phyloP scores from a whole-genome alignment of 2,888 invertebrate genomes.

The Cephus runcator region DNA sequence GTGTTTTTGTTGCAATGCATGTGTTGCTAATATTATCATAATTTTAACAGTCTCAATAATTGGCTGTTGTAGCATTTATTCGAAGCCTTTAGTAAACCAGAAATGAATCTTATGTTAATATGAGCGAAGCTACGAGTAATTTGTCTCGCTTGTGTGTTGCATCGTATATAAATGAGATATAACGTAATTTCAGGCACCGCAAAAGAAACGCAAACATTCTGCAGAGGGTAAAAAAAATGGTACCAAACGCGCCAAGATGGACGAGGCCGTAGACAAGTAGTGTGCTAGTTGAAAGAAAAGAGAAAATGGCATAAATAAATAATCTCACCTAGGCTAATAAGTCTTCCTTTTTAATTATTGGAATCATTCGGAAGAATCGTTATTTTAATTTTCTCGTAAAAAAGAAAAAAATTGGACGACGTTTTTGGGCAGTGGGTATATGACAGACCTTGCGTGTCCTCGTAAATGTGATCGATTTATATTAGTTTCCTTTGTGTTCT shows the following conservation, averaged over 20 bases:
- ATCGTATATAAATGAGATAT: slow-evolving; percentile 52
- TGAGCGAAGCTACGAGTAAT: neutral
- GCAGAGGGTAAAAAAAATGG: slow-evolving; percentile 64
- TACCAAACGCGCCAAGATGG: slow-evolving; percentile 63
- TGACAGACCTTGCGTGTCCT: neutral
- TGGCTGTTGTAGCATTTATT: too few species aligned
- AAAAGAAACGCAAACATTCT: slow-evolving; percentile 63
- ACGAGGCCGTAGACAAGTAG: slow-evolving; percentile 63
- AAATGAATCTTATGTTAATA: neutral
- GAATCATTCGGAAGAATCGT: neutral
- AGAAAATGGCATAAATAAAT: slow-evolving; percentile 14
- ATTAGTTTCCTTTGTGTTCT: slow-evolving; percentile 25
- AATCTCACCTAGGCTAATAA: slow-evolving; percentile 8
- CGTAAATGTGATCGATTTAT: neutral
- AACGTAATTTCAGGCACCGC: slow-evolving; percentile 61
- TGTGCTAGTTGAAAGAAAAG: neutral
- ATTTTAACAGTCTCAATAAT: neutral
- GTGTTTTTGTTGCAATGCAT: neutral
- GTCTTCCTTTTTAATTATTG: slow-evolving; percentile 17
- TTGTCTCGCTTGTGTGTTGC: neutral
- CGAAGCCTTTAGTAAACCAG: too few species aligned
- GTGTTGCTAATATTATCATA: neutral
- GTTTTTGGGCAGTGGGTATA: neutral
- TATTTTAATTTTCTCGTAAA: neutral
- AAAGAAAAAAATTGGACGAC: neutral